Evolutionary conservation across 2,113 vertebrate genomes (phyloP), one percentile per base, ranked within the genome.

Genomic region (Probosciger aterrimus): DNA sequence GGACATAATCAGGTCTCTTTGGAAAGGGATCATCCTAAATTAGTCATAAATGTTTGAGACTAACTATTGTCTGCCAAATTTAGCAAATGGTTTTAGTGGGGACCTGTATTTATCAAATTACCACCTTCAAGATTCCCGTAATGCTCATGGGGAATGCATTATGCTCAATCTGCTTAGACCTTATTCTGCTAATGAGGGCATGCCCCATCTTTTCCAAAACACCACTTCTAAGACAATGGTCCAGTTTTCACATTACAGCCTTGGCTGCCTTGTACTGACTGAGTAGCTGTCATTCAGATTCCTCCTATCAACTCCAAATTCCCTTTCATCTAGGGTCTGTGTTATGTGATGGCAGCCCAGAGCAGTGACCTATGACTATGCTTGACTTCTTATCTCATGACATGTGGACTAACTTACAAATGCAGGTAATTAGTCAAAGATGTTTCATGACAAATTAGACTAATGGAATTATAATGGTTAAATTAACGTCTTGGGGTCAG

Each of bases 371-470:
- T 96, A 74, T 95, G 94, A 93, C 96, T 96, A 76, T 35, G 68
- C 85, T 86, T 89, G 91, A 93, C 95, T 97, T 96, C 96, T 97
- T 97, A 97, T 97, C 96, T 90, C 57, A 82, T 83, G 92, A 92
- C 96, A 94, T 95, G 92, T 94, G 91, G 94, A 94, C 95, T 94
- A 97, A 97, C 96, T 97, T 96, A 97, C 95, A 97, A 97, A 97
- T 95, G 87, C 91, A 95, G 90, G 90, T 97, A 96, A 97, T 97
- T 97, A 97, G 93, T 97, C 95, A 95, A 97, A 96, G 97, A 97
- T 95, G 94, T 95, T 96, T 94, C 92, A 90, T 86, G 94, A 97
- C 96, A 96, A 94, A 97, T 96, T 97, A 96, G 94, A 95, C 95
- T 96, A 97, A 97, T 96, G 95, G 95, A 96, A 94, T 93, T 96